These are phyloP conservation scores for Cyrtonyx montezumae DNA, from an alignment of 2,113 vertebrate species.

Conservation along the genomic window DNA sequence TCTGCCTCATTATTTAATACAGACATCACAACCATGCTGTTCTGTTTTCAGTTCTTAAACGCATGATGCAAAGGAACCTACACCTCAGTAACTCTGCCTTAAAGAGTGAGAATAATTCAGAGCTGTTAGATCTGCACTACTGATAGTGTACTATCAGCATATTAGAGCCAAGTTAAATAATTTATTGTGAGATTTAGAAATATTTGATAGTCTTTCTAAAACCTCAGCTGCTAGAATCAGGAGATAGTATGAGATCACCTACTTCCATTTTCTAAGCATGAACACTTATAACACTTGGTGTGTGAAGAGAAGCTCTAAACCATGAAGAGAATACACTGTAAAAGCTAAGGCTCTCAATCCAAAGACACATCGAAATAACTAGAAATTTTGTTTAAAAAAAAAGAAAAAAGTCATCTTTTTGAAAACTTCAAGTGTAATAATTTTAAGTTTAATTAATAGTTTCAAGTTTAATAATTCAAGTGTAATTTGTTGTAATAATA, in stretches of 20 bases:
- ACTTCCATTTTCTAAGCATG: neutral
- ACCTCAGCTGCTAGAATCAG: constrained; percentile 48
- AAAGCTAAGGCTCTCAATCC: neutral
- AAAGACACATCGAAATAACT: neutral
- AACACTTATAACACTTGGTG: neutral
- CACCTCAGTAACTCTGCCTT: constrained; percentile 43
- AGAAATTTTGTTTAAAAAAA: neutral
- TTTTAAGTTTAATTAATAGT: too few relatives aligned
- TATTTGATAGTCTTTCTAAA: constrained; percentile 40
- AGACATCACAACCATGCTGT: constrained; percentile 62
- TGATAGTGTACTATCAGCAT: neutral
- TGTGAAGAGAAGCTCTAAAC: neutral
- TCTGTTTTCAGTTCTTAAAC: constrained; percentile 59
- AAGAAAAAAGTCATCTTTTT: neutral
- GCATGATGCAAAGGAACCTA: constrained; percentile 58
- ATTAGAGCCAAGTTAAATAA: constrained; percentile 34
- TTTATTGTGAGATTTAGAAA: constrained; percentile 42
- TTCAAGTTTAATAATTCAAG: too few relatives aligned
- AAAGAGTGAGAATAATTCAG: constrained; percentile 51
- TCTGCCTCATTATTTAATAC: constrained; percentile 71
- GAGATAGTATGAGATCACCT: constrained; percentile 42
- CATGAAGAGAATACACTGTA: neutral
- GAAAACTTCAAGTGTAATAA: neutral
- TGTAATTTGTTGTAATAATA: neutral
- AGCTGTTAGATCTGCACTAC: constrained; percentile 46